Percentiles rank a stretch among this genome's conserved stretches.
These are phyloP conservation scores for Steinernema feltiae DNA, from an alignment of 1,140 invertebrate species.

Conservation along the genomic window DNA sequence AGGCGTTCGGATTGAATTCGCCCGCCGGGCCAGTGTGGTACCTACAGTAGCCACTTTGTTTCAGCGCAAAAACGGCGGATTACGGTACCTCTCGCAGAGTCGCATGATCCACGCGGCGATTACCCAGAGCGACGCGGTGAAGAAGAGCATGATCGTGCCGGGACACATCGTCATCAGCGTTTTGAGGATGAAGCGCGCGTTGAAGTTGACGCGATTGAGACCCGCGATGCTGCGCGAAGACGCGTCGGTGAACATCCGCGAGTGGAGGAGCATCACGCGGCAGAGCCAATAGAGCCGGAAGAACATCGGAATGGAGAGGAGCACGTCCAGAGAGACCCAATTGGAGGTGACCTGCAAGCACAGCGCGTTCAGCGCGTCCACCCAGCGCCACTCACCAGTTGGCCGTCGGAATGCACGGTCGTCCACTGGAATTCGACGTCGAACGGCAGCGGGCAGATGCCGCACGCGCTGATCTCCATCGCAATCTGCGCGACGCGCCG, in stretches of 20 bases:
- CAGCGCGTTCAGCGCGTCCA: background rate
- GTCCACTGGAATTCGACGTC: constrained; percentile 92
- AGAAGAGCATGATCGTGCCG: constrained; percentile 79
- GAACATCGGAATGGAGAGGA: constrained; percentile 56
- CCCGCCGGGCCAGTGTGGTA: background rate
- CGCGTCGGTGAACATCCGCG: constrained; percentile 96
- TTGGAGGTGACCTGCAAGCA: constrained; percentile 25
- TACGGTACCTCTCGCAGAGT: constrained; percentile 91
- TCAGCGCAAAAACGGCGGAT: too few relatives aligned
- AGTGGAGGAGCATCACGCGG: constrained; percentile 96
- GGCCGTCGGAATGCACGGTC: constrained; percentile 77
- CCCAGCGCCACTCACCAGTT: constrained; percentile 13
- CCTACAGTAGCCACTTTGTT: too few relatives aligned
- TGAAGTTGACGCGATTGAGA: constrained; percentile 98
- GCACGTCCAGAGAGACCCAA: constrained; percentile 58
- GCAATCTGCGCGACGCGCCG: constrained; percentile 84
- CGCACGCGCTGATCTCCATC: constrained; percentile 86
- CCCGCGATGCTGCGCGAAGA: constrained; percentile 76
- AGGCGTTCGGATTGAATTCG: constrained; percentile 19
- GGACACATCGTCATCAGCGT: constrained; percentile 99
- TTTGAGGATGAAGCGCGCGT: constrained; percentile 97
- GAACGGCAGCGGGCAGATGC: constrained; percentile 91
- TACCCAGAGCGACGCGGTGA: constrained; percentile 84
- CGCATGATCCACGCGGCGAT: constrained; percentile 96
- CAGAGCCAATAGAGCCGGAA: constrained; percentile 91